Base-by-base conservation (phyloP, 2,113 vertebrate species). In the Onychorhynchus coronatus region DNA sequence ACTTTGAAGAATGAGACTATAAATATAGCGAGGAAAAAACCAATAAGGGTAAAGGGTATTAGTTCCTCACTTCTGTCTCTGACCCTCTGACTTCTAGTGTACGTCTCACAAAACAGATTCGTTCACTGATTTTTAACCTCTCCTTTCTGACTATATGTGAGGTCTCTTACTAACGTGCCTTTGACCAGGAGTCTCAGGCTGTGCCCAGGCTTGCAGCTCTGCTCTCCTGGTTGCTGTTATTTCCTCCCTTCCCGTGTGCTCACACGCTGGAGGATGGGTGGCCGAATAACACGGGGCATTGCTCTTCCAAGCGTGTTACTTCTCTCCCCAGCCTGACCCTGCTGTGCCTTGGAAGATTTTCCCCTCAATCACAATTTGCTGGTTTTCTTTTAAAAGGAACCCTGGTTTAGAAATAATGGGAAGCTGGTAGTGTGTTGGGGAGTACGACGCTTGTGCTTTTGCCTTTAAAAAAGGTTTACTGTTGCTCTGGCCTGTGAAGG, bases 251-350 rank as follows among this genome's bases (percentile, higher is more conserved):
- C 3, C 2, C 39, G 1, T 19, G 6, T 27, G 8, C 14, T 42
- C 20, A 3, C 22, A 4, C 22, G 2, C 18, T 58, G 15, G 6
- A 27, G 16, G 16, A 65, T 1, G 3, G 22, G 21, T 62, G n/a
- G 9, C 52, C 59, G 31, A 44, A 27, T 5, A 13, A 31, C 14
- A 4, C 0, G 0, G 13, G 52, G 21, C 3, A 67, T 75, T 18
- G 4, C 67, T 49, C 47, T 75, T 79, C 22, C 30, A n/a, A 31
- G 17, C 25, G 24, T 42, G 3, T 42, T 74, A 14, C 12, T 89
- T 1, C 16, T 79, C 11, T 62, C 9, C 23, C 11, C 33, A 65
- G 25, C 22, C 31, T 65, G 31, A 76, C 13, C 3, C 15, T 41
- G 6, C 42, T 58, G 7, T 61, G 14, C 37, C 33, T 49, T 67